Evolutionary conservation across 2,888 invertebrate genomes (phyloP).

Genomic region (Hipparchia sbordonii): DNA sequence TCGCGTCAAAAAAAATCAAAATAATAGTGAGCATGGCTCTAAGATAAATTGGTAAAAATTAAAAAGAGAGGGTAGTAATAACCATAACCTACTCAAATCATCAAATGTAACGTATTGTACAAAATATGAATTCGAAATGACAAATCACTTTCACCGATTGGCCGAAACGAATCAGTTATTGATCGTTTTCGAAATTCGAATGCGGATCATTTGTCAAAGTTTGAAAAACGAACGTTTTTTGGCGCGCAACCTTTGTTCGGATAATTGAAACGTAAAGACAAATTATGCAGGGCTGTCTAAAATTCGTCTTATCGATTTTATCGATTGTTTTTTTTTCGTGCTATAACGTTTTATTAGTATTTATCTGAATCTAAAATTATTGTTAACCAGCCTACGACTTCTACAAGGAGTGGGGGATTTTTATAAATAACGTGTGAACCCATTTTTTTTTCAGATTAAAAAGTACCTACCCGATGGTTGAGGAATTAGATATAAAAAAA

Average conservation of each 20-base stretch:
- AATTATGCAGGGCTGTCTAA: conserved; percentile 35
- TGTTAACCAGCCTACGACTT: too few relatives aligned
- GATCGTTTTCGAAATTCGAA: conserved; percentile 68
- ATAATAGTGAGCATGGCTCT: not conserved
- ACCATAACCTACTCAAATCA: conserved; percentile 1
- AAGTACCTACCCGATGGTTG: too few relatives aligned
- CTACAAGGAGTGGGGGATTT: too few relatives aligned
- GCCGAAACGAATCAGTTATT: conserved; percentile 71
- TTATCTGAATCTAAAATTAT: not conserved
- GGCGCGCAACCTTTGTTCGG: conserved; percentile 34
- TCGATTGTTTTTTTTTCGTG: conserved; percentile 1
- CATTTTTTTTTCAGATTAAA: too few relatives aligned
- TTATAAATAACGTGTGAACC: too few relatives aligned
- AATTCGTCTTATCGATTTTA: conserved; percentile 22
- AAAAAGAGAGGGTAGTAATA: not conserved
- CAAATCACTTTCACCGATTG: conserved; percentile 67
- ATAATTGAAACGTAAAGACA: conserved; percentile 41
- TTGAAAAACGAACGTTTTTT: conserved; percentile 50
- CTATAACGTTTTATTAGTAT: not conserved
- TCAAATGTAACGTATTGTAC: conserved; percentile 3
- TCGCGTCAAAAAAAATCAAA: not conserved
- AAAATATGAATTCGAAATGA: conserved; percentile 56
- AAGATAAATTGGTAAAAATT: too few relatives aligned
- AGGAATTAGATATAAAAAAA: too few relatives aligned
- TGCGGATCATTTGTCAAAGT: conserved; percentile 73